Evolutionary conservation across 2,888 invertebrate species (phyloP).

Genomic region (Petrolisthes manimaculis): DNA sequence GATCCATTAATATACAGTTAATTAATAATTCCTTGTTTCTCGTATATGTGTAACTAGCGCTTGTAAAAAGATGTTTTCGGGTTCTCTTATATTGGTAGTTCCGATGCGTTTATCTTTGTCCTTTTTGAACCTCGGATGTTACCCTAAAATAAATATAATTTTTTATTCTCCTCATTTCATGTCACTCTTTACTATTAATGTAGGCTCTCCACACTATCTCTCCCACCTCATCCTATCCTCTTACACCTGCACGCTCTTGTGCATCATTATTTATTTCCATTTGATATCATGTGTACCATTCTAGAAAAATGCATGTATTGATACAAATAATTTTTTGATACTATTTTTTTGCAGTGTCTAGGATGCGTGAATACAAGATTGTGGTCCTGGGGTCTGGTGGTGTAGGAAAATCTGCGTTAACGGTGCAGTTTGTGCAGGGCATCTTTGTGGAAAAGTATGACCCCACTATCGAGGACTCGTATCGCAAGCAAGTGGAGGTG

Average conservation of each 20-base stretch:
- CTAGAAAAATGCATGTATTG: not conserved
- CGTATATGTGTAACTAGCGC: no score
- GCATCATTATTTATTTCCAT: not conserved
- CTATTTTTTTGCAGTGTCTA: slow-evolving; percentile 43
- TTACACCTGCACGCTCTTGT: not conserved
- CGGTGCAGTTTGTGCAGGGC: slow-evolving; percentile 97
- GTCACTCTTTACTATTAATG: not conserved
- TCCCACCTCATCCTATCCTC: not conserved
- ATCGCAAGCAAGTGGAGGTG: slow-evolving; percentile 99
- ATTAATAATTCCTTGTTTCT: no score
- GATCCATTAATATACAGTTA: no score
- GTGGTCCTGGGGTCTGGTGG: slow-evolving; percentile 99
- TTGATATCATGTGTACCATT: not conserved
- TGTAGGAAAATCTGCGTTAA: slow-evolving; percentile 98
- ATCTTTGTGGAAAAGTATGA: slow-evolving; percentile 99
- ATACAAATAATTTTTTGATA: not conserved
- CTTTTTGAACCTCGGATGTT: no score
- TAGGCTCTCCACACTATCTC: not conserved
- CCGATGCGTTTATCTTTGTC: no score
- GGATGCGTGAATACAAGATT: slow-evolving; percentile 99
- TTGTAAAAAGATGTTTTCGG: no score
- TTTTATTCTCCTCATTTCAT: not conserved
- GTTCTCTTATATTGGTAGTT: no score
- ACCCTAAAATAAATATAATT: no score
- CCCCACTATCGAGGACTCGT: slow-evolving; percentile 99